Base-by-base conservation (phyloP, 2,888 invertebrate genomes). In the Prenolepis imparis region DNA sequence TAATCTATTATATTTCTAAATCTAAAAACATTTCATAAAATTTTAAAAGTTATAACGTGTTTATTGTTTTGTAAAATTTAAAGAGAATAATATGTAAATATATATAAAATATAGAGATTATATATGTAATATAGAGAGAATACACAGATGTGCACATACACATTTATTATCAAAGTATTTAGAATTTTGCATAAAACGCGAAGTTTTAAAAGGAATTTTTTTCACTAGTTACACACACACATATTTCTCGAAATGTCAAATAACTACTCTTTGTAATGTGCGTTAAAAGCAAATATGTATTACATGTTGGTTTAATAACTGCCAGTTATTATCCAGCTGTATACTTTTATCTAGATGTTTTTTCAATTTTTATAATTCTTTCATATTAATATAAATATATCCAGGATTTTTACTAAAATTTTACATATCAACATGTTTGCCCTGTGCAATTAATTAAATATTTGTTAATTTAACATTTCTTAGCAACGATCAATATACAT, bases 151-250 rank as follows among this genome's bases (percentile, higher is more conserved):
- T 11, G 28, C 28, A 3, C 28, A 52, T 6, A 48, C 18, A 18
- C 15, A 24, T 24, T 24, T 2, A 41, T 0, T 3, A 66, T 2
- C 68, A 21, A 32, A 52, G 21, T 5, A 32, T 68, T 48, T 52
- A 68, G 36, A 68, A 28, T 68, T 21, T 68, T 32, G 52, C 36
- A 55, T n/a, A 52, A 32, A 61, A n/a, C 24, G 24, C 24, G 18
- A 44, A 73, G 11, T 12, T 59, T 73, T 28, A 61, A 61, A 73
- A 61, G 32, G n/a, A 41, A 73, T 44, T 44, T n/a, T n/a, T n/a
- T n/a, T 61, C n/a, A 9, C 3, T n/a, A 61, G 21, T 44, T 36
- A 32, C n/a, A n/a, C n/a, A n/a, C n/a, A n/a, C n/a, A n/a, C n/a
- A n/a, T n/a, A 63, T 74, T 48, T 9, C 12, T 61, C 32, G 28